Conservation (phyloP, 2,113 vertebrate genomes). For the Cyprinus carpio region DNA sequence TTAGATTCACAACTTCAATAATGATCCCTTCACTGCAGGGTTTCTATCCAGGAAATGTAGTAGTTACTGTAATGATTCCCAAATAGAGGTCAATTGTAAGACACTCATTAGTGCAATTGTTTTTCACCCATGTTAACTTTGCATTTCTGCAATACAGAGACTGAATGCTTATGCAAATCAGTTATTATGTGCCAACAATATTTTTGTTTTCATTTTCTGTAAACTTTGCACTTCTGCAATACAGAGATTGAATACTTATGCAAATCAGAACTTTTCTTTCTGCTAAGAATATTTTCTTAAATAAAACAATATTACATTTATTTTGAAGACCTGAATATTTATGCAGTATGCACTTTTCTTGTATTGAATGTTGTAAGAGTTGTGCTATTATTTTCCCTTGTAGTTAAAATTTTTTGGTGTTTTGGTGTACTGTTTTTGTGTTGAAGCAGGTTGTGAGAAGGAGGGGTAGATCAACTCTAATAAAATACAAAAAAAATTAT, state of each 20-base stretch:
- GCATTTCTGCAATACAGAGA: not conserved
- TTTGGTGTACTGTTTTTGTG: too few species aligned
- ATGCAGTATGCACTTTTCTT: not conserved
- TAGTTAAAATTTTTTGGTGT: too few species aligned
- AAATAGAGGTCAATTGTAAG: constrained; percentile 19
- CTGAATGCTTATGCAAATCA: not conserved
- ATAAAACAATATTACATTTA: not conserved
- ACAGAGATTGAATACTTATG: not conserved
- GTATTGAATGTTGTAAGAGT: too few species aligned
- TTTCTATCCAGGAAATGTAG: not conserved
- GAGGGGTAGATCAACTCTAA: too few species aligned
- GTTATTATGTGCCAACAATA: not conserved
- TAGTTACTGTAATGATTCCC: not conserved
- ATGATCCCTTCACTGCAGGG: not conserved
- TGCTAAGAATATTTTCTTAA: not conserved
- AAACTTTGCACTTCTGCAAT: not conserved
- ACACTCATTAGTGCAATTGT: constrained; percentile 22
- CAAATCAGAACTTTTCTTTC: not conserved
- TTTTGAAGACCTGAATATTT: not conserved
- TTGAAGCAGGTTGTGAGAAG: too few species aligned
- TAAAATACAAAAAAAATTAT: too few species aligned
- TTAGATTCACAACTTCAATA: not conserved
- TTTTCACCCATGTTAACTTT: not conserved
- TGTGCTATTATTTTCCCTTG: too few species aligned
- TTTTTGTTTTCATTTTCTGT: not conserved